These are phyloP conservation scores for Drosophila kepulauana DNA, from an alignment of 1,140 invertebrate genomes.

Conservation along the genomic window DNA sequence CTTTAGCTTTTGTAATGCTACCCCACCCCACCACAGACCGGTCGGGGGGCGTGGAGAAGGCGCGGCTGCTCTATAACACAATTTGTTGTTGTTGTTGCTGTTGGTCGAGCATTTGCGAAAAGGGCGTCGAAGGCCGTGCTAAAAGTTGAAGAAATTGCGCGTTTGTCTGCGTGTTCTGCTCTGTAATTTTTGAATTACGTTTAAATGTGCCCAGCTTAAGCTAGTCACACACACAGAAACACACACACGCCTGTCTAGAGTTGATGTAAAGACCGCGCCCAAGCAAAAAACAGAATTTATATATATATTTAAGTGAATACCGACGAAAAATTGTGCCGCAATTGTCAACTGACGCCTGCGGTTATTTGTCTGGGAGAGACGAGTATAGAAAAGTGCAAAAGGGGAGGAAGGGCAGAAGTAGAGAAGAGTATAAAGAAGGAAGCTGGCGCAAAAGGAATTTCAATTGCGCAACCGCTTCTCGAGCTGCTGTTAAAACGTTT, in stretches of 20 bases:
- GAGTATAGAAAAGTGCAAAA: not conserved
- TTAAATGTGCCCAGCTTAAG: conserved; percentile 63
- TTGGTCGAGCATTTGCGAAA: not conserved
- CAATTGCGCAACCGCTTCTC: conserved; percentile 59
- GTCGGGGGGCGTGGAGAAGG: conserved; percentile 14
- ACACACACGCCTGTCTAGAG: not conserved
- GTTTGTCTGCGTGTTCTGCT: conserved; percentile 48
- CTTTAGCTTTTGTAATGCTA: conserved; percentile 50
- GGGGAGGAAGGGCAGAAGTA: not conserved
- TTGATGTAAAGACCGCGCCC: not conserved
- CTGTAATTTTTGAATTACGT: conserved; percentile 82
- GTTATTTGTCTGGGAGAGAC: conserved; percentile 42
- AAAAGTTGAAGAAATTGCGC: conserved; percentile 55
- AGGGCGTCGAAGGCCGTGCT: conserved; percentile 11
- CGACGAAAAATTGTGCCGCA: conserved; percentile 39
- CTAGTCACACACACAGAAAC: conserved; percentile 23
- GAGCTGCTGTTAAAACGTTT: conserved; percentile 76
- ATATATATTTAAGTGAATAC: conserved; percentile 22
- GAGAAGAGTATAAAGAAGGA: not conserved
- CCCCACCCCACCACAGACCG: not conserved
- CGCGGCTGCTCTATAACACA: conserved; percentile 24
- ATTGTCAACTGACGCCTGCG: conserved; percentile 79
- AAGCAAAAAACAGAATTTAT: conserved; percentile 8
- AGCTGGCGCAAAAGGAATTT: conserved; percentile 53
- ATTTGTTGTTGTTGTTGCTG: not conserved